These are phyloP conservation scores for Drosophila sordidapex DNA, from an alignment of 2,888 invertebrate species.

Conservation along the genomic window DNA sequence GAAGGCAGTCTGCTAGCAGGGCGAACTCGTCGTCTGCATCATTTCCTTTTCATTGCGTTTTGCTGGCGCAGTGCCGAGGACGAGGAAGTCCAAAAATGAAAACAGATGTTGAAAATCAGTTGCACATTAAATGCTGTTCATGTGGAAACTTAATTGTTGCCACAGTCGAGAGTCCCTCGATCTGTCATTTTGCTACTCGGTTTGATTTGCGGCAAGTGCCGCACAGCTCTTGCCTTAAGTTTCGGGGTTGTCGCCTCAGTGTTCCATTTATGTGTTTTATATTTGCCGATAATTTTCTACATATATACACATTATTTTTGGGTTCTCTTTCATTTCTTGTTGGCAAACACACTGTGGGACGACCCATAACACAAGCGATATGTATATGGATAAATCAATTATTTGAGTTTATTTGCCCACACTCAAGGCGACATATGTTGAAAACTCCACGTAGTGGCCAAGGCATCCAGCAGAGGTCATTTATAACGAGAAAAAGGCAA, in stretches of 20 bases:
- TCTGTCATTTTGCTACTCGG: constrained; percentile 61
- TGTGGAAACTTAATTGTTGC: constrained; percentile 83
- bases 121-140: constrained; percentile 83
- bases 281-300: constrained; percentile 52
- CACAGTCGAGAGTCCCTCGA: constrained; percentile 59
- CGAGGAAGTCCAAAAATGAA: constrained; percentile 78
- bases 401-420: constrained; percentile 50
- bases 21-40: constrained; percentile 62
- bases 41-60: constrained; percentile 72
- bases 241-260: constrained; percentile 44
- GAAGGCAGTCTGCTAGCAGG: constrained; percentile 31
- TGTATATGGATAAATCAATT: constrained; percentile 30
- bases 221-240: constrained; percentile 12
- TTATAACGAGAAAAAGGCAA: constrained; percentile 20
- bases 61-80: constrained; percentile 20
- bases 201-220: constrained; percentile 59
- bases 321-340: constrained; percentile 41
- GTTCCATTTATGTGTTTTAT: constrained; percentile 51
- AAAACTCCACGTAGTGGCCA: constrained; percentile 5
- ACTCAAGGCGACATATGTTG: constrained; percentile 58
- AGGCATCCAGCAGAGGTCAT: constrained; percentile 20
- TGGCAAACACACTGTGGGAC: constrained; percentile 19
- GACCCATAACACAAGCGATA: constrained; percentile 22
- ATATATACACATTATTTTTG: constrained; percentile 11
- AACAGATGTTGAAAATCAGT: constrained; percentile 84